Evolutionary conservation across 2,888 invertebrate genomes (phyloP), one percentile per base, ranked within the genome.

Genomic region (Horisme vitalbata): DNA sequence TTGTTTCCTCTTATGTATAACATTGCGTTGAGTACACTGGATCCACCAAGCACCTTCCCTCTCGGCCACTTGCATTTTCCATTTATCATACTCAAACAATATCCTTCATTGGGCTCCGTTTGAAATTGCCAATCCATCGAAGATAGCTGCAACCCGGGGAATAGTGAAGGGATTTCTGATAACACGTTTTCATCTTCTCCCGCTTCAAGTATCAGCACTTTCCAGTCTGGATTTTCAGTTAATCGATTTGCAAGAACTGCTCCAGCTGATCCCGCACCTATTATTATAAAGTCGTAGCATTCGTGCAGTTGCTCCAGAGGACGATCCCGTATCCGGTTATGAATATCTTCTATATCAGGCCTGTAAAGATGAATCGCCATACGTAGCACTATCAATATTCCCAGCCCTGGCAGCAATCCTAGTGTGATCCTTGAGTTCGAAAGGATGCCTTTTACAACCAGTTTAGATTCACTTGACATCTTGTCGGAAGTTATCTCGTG

Each of bases 11-110:
- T 88, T 0, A 97, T 90, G 66, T 97, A 97, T 46, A 96, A 88
- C 97, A 98, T 97, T 10, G 96, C 97, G 73, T 97, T 97, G 2
- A 97, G 81, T 0, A 94, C 94, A 65, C 96, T 96, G 8, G 94
- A 94, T 0, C 97, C 97, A 12, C 94, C 94, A 11, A 96, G 83
- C 4, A 94, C 93, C 83, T 94, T 95, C 0, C 94, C 96, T 14
- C 96, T 90, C 0, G 95, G 95, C 95, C 95, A 95, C 57, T 92
- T 92, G 63, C 95, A 95, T 37, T 87, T 81, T 4, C 83, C 87
- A 26, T 92, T 90, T 24, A 91, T 80, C 93, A 94, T 94, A 18
- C 91, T 92, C 58, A 93, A 83, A 63, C 96, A 96, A 57, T 93
- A 95, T 5, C 79, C 77, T 13, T 91, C 84, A 28, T 94, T 93